Conservation (phyloP, 1,140 invertebrate genomes). For the Eciton burchellii region DNA sequence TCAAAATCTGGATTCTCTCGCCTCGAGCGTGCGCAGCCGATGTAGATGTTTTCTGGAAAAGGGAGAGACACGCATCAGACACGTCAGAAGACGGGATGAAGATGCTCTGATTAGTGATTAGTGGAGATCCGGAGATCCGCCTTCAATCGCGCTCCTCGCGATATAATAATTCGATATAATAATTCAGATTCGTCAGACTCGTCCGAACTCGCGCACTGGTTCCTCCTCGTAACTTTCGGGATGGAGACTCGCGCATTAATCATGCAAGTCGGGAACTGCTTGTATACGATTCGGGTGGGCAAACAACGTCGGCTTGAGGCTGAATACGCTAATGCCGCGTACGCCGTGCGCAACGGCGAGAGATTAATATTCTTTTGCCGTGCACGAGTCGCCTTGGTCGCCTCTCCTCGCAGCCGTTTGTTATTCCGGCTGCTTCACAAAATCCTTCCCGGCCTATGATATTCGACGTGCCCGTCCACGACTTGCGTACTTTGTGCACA, state of each 20-base stretch:
- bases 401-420: conserved; percentile 35
- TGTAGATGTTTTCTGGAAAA: conserved; percentile 16
- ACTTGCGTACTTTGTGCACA: conserved; percentile 4
- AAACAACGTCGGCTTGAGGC: conserved; percentile 43
- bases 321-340: conserved; percentile 40
- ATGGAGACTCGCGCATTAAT: conserved; percentile 25
- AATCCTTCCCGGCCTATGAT: conserved; percentile 51
- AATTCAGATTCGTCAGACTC: neutral
- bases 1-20: neutral
- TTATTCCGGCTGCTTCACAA: conserved; percentile 56
- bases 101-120: too few relatives aligned
- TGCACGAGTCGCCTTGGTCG: conserved; percentile 9
- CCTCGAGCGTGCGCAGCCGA: neutral
- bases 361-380: conserved; percentile 57
- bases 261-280: conserved; percentile 57
- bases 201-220: conserved; percentile 16
- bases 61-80: neutral
- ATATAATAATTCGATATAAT: too few relatives aligned
- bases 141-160: neutral
- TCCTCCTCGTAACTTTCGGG: conserved; percentile 24
- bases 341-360: conserved; percentile 12
- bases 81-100: too few relatives aligned
- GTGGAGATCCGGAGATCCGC: too few relatives aligned
- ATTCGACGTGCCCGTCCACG: neutral
- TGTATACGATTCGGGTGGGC: conserved; percentile 48